Conservation (phyloP, 2,113 vertebrate genomes). For the Poeciliopsis occidentalis region DNA sequence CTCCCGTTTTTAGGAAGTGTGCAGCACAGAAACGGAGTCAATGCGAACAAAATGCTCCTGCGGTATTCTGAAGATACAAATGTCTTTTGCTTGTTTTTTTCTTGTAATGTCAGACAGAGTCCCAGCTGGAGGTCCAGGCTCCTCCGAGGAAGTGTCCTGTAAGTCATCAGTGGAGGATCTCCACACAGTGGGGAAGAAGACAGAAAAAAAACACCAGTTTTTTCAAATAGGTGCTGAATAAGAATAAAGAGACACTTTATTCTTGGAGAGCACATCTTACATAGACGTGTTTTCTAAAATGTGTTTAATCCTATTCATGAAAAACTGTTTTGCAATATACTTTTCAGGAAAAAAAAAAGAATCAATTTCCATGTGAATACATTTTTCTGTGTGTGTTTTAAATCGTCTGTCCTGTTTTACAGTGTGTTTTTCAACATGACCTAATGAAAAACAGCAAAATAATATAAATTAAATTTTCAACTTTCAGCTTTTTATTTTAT, state of each 20-base stretch:
- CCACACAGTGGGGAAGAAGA: slow-evolving; percentile 4
- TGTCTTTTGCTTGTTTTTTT: too few relatives aligned
- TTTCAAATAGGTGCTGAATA: too few relatives aligned
- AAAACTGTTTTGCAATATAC: too few relatives aligned
- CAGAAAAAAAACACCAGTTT: too few relatives aligned
- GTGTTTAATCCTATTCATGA: not conserved
- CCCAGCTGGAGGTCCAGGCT: not conserved
- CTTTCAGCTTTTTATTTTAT: too few relatives aligned
- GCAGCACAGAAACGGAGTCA: not conserved
- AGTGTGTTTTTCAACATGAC: too few relatives aligned
- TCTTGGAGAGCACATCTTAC: not conserved
- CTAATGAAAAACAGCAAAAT: too few relatives aligned
- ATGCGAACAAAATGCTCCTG: slow-evolving; percentile 1
- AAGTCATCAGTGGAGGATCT: not conserved
- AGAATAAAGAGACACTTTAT: not conserved
- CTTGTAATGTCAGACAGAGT: not conserved
- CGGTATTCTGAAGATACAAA: slow-evolving; percentile 1
- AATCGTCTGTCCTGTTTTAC: too few relatives aligned
- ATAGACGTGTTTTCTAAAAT: not conserved
- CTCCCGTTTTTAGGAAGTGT: not conserved
- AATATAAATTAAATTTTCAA: too few relatives aligned
- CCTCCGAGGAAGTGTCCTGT: slow-evolving; percentile 5
- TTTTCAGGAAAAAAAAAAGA: too few relatives aligned
- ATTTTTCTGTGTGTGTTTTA: too few relatives aligned
- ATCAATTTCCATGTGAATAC: too few relatives aligned